Conservation (phyloP, 2,113 vertebrate species). For the Cephalopterus ornatus region DNA sequence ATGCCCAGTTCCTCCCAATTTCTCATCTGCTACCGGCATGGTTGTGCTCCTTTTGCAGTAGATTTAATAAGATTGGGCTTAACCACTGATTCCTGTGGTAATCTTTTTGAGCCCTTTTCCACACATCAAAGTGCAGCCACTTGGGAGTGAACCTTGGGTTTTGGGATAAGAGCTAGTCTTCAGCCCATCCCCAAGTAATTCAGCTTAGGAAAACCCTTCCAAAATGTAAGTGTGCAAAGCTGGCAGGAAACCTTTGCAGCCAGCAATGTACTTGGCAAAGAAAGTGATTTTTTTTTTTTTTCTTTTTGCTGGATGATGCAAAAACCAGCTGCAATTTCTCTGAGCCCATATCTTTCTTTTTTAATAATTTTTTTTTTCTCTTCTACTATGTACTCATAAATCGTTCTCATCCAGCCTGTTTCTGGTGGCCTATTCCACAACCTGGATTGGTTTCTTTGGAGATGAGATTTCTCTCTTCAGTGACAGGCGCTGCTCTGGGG, state of each 20-base stretch:
- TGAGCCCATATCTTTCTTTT: neutral
- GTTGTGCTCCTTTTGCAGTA: neutral
- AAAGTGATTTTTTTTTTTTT: neutral
- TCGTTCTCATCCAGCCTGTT: neutral
- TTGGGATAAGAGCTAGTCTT: neutral
- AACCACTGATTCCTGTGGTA: neutral
- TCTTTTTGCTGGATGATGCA: conserved; percentile 7
- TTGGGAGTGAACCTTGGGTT: neutral
- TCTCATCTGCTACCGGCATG: neutral
- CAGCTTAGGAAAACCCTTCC: neutral
- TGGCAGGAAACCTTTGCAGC: neutral
- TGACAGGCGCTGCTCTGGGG: neutral
- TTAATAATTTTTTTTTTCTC: neutral
- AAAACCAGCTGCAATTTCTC: conserved; percentile 50
- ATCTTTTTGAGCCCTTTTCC: neutral
- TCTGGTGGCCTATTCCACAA: neutral
- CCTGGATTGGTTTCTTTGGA: neutral
- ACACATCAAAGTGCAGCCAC: neutral
- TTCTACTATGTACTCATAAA: neutral
- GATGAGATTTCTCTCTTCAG: neutral
- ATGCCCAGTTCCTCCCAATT: neutral
- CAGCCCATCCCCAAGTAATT: neutral
- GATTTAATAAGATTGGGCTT: neutral
- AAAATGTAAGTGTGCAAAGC: conserved; percentile 3
- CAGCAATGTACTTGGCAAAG: conserved; percentile 36